Percentiles rank a stretch among this genome's conserved stretches.
These are phyloP conservation scores for Cataglyphis rosenhaueri DNA, from an alignment of 2,888 invertebrate genomes.

Conservation along the genomic window DNA sequence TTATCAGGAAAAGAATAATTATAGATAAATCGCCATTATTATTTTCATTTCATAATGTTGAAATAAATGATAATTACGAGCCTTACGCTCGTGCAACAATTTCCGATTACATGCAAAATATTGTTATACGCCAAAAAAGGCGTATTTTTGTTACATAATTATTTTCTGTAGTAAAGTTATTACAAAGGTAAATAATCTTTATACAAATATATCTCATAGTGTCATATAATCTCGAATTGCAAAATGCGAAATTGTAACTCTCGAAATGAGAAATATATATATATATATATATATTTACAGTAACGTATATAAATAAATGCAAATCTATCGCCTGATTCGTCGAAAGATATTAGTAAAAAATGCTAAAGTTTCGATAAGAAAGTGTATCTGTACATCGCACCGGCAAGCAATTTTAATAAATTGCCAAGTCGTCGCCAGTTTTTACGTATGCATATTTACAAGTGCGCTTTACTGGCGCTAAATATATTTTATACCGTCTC, in stretches of 20 bases:
- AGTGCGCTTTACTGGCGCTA: slow-evolving; percentile 17
- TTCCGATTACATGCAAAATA: neutral
- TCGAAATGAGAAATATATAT: slow-evolving; percentile 4
- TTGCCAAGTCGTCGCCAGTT: slow-evolving; percentile 9
- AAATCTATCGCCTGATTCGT: slow-evolving; percentile 14
- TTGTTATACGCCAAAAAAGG: neutral
- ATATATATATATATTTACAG: slow-evolving; percentile 29
- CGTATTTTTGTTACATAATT: neutral
- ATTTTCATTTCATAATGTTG: slow-evolving; percentile 26
- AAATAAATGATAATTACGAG: slow-evolving; percentile 24
- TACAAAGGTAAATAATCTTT: slow-evolving; percentile 7
- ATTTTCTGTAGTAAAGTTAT: neutral
- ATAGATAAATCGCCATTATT: slow-evolving; percentile 25
- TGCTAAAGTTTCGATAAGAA: neutral
- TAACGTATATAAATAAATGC: slow-evolving; percentile 46
- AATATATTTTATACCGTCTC: slow-evolving; percentile 3
- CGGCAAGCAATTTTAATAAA: neutral
- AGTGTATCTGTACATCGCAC: neutral
- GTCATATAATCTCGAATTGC: slow-evolving; percentile 8
- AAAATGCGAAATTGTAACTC: neutral
- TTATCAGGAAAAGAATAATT: neutral
- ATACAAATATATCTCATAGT: slow-evolving; percentile 31
- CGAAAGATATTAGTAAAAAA: slow-evolving; percentile 20
- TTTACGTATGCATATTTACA: slow-evolving; percentile 36
- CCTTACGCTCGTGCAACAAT: neutral